A percentile compares a stretch with the other conserved stretches of the same genome.
These are phyloP conservation scores for Eretmocerus hayati DNA, from an alignment of 2,888 invertebrate species.

Conservation along the genomic window DNA sequence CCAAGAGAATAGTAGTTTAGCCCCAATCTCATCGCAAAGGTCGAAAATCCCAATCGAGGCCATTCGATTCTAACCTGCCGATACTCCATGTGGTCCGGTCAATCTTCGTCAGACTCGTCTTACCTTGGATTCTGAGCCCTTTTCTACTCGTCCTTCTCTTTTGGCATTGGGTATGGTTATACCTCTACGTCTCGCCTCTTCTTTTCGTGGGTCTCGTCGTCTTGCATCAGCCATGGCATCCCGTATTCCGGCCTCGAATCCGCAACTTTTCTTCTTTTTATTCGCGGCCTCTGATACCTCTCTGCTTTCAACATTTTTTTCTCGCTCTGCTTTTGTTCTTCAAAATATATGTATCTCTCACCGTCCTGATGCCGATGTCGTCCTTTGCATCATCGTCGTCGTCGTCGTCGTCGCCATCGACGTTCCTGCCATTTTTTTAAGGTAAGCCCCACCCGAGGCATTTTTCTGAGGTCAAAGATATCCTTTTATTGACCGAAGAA, in stretches of 20 bases:
- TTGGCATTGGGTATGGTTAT: too few species aligned
- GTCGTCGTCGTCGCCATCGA: background rate
- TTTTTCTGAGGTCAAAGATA: background rate
- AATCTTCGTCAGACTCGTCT: slow-evolving; percentile 19
- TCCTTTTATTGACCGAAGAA: background rate
- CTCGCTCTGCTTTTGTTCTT: slow-evolving; percentile 12
- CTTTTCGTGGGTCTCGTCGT: background rate
- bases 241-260: slow-evolving; percentile 20
- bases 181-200: background rate
- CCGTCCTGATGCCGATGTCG: background rate
- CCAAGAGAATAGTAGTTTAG: too few species aligned
- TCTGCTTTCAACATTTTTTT: slow-evolving; percentile 1
- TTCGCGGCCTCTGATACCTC: slow-evolving; percentile 10
- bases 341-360: too few species aligned
- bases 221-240: slow-evolving; percentile 2
- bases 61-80: slow-evolving; percentile 1
- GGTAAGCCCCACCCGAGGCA: slow-evolving; percentile 5
- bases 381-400: background rate
- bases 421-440: slow-evolving; percentile 15
- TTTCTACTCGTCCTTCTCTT: too few species aligned
- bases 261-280: slow-evolving; percentile 2
- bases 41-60: too few species aligned
- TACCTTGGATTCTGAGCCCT: slow-evolving; percentile 17
- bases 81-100: slow-evolving; percentile 19
- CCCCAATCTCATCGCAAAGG: background rate